phyloP scores from a whole-genome alignment of 2,888 invertebrate species.

The Athalia cordata region DNA sequence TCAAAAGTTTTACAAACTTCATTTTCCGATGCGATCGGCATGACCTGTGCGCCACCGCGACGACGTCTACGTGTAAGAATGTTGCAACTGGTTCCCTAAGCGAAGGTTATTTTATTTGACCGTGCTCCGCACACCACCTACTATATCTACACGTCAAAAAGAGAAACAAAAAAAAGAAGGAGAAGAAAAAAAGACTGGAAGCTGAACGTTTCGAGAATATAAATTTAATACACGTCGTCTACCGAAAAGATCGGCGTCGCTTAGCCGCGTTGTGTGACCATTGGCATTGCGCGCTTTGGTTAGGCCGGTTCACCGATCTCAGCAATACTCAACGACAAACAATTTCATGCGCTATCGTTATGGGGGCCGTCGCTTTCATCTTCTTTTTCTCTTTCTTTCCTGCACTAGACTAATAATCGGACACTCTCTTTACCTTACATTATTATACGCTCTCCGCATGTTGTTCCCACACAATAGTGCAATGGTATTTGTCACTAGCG shows the following conservation, averaged over 20 bases:
- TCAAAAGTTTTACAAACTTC: neutral
- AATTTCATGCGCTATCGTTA: no score
- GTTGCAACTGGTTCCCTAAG: conserved; percentile 24
- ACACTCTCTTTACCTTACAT: neutral
- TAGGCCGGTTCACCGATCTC: neutral
- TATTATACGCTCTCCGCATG: conserved; percentile 26
- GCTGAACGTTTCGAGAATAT: conserved; percentile 26
- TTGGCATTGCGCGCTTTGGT: neutral
- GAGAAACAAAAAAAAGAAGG: no score
- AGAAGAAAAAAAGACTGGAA: conserved; percentile 16
- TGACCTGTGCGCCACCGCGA: neutral
- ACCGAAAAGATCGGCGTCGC: no score
- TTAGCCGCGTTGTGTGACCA: neutral
- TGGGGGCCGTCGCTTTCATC: conserved; percentile 1
- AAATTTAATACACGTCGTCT: neutral
- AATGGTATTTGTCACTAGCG: no score
- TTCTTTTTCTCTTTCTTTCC: conserved; percentile 9
- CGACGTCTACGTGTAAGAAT: conserved; percentile 25
- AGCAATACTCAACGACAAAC: no score
- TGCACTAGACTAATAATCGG: conserved; percentile 26
- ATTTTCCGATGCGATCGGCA: neutral
- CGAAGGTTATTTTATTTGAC: conserved; percentile 1
- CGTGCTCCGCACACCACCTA: conserved; percentile 20
- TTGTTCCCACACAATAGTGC: neutral
- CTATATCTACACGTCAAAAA: neutral